A percentile compares a stretch with the other conserved stretches of the same genome.
These are phyloP conservation scores for Xyliphius kryptos DNA, from an alignment of 2,113 vertebrate species.

Conservation along the genomic window DNA sequence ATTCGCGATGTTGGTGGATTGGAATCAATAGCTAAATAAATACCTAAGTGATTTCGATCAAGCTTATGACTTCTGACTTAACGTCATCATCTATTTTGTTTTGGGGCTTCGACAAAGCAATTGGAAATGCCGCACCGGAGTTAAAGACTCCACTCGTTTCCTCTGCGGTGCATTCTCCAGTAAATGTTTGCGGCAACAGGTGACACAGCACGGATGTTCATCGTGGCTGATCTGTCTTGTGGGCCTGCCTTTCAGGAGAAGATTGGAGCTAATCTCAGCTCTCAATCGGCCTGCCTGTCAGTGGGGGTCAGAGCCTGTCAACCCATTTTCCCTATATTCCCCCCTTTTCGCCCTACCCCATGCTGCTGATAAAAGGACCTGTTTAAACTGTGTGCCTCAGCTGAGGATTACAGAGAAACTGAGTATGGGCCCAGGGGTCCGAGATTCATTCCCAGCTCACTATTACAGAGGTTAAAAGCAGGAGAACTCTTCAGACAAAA, in stretches of 20 bases:
- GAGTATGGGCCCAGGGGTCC: neutral
- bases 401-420: conserved; percentile 6
- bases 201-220: conserved; percentile 17
- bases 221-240: conserved; percentile 20
- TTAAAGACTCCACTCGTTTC: neutral
- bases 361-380: conserved; percentile 33
- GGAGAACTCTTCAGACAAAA: neutral
- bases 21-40: conserved; percentile 27
- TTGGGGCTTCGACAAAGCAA: neutral
- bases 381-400: neutral
- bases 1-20: conserved; percentile 5
- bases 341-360: conserved; percentile 2
- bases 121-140: neutral
- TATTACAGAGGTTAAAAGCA: conserved; percentile 19
- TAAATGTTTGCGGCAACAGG: conserved; percentile 1
- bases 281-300: conserved; percentile 38
- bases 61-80: conserved; percentile 2
- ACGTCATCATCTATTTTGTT: neutral
- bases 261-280: conserved; percentile 35
- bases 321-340: conserved; percentile 13
- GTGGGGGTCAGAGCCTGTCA: conserved; percentile 31
- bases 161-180: conserved; percentile 1
- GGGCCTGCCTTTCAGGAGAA: conserved; percentile 9
- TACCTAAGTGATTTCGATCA: conserved; percentile 11
- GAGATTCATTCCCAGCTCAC: conserved; percentile 5